Evolutionary conservation across 2,888 invertebrate genomes (phyloP).

Genomic region (Carpatolechia fugitivella): DNA sequence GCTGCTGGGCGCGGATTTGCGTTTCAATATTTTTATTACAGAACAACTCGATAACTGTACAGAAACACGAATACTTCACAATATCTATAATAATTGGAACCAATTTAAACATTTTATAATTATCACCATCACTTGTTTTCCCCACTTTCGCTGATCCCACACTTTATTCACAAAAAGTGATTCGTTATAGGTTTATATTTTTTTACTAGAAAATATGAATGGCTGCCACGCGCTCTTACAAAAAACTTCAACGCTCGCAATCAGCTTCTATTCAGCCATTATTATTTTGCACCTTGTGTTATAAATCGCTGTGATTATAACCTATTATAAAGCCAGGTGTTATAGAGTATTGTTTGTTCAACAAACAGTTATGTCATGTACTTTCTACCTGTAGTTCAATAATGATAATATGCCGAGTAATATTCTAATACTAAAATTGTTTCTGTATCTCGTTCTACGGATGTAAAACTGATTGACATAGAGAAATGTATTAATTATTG

Average conservation of each 20-base stretch:
- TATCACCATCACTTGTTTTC: no score
- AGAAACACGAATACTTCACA: no score
- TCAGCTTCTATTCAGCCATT: background rate
- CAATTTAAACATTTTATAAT: no score
- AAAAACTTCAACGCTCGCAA: conserved; percentile 42
- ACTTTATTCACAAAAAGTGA: no score
- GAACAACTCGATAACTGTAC: no score
- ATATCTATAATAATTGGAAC: no score
- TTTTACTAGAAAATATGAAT: background rate
- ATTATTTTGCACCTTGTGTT: background rate
- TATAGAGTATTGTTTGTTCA: background rate
- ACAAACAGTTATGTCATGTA: background rate
- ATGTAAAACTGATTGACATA: background rate
- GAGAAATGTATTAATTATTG: no score
- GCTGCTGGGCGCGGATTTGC: no score
- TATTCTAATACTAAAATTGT: no score
- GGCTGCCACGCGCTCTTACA: conserved; percentile 24
- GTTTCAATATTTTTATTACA: no score
- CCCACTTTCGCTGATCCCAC: no score
- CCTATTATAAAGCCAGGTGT: background rate
- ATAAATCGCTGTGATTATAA: background rate
- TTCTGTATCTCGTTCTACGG: background rate
- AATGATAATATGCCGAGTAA: background rate
- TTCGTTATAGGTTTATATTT: background rate
- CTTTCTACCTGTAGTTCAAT: background rate